phyloP scores from a whole-genome alignment of 2,113 vertebrate genomes.

The Daboia siamensis region DNA sequence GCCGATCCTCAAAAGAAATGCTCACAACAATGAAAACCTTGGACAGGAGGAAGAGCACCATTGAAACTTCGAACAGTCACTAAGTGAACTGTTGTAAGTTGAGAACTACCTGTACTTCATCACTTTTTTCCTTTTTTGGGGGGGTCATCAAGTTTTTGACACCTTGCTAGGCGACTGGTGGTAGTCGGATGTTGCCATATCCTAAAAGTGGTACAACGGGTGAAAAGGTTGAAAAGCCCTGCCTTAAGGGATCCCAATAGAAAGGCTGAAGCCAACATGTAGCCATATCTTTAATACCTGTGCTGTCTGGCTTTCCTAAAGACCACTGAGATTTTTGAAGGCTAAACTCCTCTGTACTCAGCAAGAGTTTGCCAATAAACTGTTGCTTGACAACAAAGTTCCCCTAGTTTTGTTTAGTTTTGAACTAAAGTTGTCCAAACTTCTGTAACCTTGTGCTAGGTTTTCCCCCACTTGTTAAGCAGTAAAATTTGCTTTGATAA shows the following conservation, averaged over 20 bases:
- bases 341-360: background rate
- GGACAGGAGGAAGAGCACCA: too few relatives aligned
- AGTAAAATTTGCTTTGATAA: conserved; percentile 10
- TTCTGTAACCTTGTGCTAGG: conserved; percentile 20
- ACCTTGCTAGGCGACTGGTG: too few relatives aligned
- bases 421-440: background rate
- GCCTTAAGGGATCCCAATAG: background rate
- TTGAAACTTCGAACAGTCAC: too few relatives aligned
- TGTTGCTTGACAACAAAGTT: background rate
- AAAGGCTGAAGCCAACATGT: background rate
- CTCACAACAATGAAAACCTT: too few relatives aligned
- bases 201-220: too few relatives aligned
- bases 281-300: background rate
- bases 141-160: too few relatives aligned
- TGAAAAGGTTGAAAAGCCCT: too few relatives aligned
- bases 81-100: too few relatives aligned
- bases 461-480: conserved; percentile 27
- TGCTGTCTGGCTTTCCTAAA: background rate
- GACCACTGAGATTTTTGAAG: background rate
- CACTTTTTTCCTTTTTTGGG: too few relatives aligned
- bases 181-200: too few relatives aligned
- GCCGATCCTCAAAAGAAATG: too few relatives aligned
- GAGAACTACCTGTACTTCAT: too few relatives aligned
- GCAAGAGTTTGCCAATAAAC: background rate
- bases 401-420: background rate